Evolutionary conservation across 2,797 vertebrate genomes (phyloP).

Genomic region (Alectoris magna): DNA sequence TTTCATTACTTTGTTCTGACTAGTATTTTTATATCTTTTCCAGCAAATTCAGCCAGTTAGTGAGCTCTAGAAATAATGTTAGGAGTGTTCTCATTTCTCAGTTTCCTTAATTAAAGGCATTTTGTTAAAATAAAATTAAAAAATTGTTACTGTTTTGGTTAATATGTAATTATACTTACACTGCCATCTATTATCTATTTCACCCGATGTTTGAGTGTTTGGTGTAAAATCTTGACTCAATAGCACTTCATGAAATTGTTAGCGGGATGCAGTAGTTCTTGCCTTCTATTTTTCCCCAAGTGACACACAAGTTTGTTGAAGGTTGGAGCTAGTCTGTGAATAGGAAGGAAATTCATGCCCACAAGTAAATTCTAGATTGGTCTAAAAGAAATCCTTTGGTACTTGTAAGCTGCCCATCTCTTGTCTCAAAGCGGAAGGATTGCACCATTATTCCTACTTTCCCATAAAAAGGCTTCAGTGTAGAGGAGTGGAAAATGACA

Average conservation of each 20-base stretch:
- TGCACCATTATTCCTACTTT: background rate
- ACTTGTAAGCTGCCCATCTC: background rate
- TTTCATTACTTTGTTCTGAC: background rate
- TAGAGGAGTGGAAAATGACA: background rate
- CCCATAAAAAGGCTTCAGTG: background rate
- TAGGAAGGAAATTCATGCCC: background rate
- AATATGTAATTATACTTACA: background rate
- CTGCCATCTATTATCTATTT: background rate
- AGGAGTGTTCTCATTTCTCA: background rate
- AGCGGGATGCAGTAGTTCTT: background rate
- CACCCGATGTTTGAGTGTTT: background rate
- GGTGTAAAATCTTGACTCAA: background rate
- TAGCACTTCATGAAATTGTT: background rate
- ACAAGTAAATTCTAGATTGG: background rate
- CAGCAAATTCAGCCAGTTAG: background rate
- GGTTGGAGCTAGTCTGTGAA: background rate
- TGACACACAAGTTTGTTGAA: background rate
- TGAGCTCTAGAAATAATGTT: background rate
- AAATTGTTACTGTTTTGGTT: background rate
- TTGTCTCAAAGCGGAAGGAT: background rate
- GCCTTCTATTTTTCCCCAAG: background rate
- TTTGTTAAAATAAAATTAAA: background rate
- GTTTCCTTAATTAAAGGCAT: background rate
- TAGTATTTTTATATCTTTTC: background rate
- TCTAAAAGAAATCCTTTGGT: background rate